Conservation (phyloP, 2,888 invertebrate genomes). For the Diplazon laetatorius region DNA sequence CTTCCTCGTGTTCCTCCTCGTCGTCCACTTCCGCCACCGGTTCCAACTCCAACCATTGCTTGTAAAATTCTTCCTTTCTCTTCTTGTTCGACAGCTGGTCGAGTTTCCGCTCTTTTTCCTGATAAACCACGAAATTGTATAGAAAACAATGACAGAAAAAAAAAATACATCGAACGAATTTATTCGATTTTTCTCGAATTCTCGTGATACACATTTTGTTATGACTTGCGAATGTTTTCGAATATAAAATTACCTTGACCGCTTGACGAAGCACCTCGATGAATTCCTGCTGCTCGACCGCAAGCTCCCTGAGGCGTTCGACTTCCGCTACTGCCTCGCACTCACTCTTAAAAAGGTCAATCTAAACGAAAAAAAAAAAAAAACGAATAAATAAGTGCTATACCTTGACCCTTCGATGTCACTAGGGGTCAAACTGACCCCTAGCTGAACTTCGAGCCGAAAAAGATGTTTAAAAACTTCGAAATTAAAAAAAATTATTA, state of each 20-base stretch:
- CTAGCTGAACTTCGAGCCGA: too few relatives aligned
- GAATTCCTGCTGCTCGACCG: conserved; percentile 78
- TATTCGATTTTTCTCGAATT: not conserved
- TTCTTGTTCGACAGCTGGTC: conserved; percentile 78
- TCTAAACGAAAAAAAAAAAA: conserved; percentile 61
- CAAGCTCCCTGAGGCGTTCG: conserved; percentile 76
- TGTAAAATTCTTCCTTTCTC: conserved; percentile 78
- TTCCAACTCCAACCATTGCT: conserved; percentile 78
- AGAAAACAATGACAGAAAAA: conserved; percentile 27
- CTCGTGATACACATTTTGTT: not conserved
- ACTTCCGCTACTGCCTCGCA: conserved; percentile 75
- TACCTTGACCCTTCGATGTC: too few relatives aligned
- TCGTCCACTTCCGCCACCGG: conserved; percentile 80
- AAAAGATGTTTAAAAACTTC: too few relatives aligned
- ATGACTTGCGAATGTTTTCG: not conserved
- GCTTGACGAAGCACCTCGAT: conserved; percentile 78
- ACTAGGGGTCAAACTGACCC: too few relatives aligned
- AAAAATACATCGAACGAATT: not conserved
- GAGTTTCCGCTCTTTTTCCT: conserved; percentile 78
- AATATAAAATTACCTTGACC: conserved; percentile 73
- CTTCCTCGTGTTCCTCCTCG: conserved; percentile 83
- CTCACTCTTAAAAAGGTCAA: conserved; percentile 74
- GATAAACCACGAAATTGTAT: conserved; percentile 23
- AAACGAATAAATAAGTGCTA: not conserved
- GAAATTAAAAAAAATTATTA: too few relatives aligned